Evolutionary conservation across 1,140 invertebrate genomes (phyloP), one percentile per base, ranked within the genome.

Genomic region (Drosophila leontia): DNA sequence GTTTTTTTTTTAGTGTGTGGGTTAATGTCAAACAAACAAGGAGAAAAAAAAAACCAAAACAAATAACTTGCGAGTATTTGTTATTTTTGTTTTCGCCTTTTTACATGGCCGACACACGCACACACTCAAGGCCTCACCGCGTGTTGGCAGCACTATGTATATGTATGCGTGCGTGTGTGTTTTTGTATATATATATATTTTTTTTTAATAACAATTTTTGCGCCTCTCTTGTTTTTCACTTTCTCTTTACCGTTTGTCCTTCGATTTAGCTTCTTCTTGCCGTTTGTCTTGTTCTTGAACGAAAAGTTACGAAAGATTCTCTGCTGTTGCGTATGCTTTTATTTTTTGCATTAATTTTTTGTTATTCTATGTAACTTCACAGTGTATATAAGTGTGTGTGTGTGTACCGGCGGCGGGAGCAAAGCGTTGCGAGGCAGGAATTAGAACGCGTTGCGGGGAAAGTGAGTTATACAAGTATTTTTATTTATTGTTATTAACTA

Each of bases 221-320:
- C 53, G 53, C 53, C 53, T 56, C 53, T 56, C 53, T 56, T 56
- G 34, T 26, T 56, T 56, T 56, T 56, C 53, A 56, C 19, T 76
- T 67, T 57, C 63, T 67, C 37, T 64, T 51, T 50, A 51, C 51
- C 35, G 39, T 56, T 71, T 57, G 58, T 61, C 55, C 55, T 78
- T 78, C 67, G 67, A 56, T 64, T 77, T 67, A 48, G 32, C 60
- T 35, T 34, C 17, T 69, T 42, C 45, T 39, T 57, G 39, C 12
- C 19, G 19, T 5, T 39, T 35, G 19, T 41, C 44, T 17, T 34
- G 13, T 67, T 71, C 48, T 56, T 47, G 17, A 56, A n/a, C 45
- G 26, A 60, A 59, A 53, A 60, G 74, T 69, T 78, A 74, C 70
- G 68, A 74, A 74, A 74, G 56, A 67, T 47, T 56, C 19, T 68